phyloP scores from a whole-genome alignment of 2,113 vertebrate genomes.

The Malurus cyaneus region DNA sequence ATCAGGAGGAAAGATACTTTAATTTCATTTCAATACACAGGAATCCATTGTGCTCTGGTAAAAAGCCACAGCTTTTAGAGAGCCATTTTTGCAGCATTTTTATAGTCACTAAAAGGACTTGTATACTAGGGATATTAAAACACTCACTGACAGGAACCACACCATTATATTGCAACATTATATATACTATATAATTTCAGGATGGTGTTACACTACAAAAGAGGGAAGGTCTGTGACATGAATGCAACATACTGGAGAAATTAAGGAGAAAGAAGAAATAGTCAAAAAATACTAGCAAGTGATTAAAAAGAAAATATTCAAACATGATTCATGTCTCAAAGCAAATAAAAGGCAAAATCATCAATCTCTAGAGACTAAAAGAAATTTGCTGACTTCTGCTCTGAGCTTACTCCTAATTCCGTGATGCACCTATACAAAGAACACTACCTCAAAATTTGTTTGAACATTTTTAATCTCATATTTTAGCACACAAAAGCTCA shows the following conservation, averaged over 20 bases:
- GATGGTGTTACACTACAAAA: not conserved
- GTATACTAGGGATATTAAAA: not conserved
- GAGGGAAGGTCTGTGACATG: not conserved
- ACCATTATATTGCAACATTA: not conserved
- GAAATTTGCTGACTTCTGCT: not conserved
- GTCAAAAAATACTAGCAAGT: not conserved
- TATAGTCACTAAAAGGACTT: not conserved
- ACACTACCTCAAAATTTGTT: not conserved
- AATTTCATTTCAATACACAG: not conserved
- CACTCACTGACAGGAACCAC: not conserved
- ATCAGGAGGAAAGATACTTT: not conserved
- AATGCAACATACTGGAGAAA: not conserved
- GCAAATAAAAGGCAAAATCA: not conserved
- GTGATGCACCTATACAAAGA: not conserved
- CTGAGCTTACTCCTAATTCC: not conserved
- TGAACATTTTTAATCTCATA: not conserved
- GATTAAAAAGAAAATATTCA: not conserved
- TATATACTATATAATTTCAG: not conserved
- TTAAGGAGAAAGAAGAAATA: not conserved
- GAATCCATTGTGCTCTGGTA: not conserved
- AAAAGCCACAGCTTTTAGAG: not conserved
- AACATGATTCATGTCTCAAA: not conserved
- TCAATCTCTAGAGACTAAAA: not conserved
- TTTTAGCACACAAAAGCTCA: not conserved
- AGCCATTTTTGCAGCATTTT: not conserved